Evolutionary conservation across 2,797 vertebrate genomes (phyloP).

Genomic region (Ambastaia sidthimunki): DNA sequence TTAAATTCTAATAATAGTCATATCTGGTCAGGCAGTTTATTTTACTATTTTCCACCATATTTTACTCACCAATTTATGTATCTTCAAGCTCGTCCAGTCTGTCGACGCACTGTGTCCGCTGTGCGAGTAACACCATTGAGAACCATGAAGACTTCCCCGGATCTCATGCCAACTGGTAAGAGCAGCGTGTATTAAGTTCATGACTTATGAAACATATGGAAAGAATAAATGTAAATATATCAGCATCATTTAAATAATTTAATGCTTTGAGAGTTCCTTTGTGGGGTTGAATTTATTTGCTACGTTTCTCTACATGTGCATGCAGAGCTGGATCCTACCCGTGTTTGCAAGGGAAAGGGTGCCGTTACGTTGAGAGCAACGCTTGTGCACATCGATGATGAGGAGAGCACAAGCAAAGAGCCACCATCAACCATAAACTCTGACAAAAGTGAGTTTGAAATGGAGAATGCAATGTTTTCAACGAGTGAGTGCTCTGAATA

Average conservation of each 20-base stretch:
- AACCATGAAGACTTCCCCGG: constrained; percentile 91
- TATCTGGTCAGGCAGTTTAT: neutral
- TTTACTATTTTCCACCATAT: neutral
- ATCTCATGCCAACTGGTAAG: constrained; percentile 92
- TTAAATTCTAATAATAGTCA: neutral
- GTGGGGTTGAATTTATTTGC: neutral
- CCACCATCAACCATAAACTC: constrained; percentile 69
- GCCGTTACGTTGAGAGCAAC: constrained; percentile 91
- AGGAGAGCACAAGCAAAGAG: constrained; percentile 71
- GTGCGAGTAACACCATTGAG: constrained; percentile 93
- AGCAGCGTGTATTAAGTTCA: constrained; percentile 2
- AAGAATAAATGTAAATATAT: neutral
- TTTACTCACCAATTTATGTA: constrained; percentile 71
- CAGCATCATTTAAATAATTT: neutral
- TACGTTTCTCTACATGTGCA: neutral
- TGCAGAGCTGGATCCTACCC: constrained; percentile 86
- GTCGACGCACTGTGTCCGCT: constrained; percentile 83
- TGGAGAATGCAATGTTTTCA: constrained; percentile 19
- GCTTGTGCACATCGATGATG: constrained; percentile 82
- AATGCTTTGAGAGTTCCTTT: neutral
- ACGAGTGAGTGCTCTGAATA: constrained; percentile 13
- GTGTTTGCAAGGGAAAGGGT: constrained; percentile 95
- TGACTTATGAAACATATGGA: neutral
- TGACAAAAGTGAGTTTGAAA: constrained; percentile 76
- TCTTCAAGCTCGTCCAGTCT: constrained; percentile 77